Evolutionary conservation across 2,113 vertebrate species (phyloP).

Genomic region (Pteruthius melanotis): DNA sequence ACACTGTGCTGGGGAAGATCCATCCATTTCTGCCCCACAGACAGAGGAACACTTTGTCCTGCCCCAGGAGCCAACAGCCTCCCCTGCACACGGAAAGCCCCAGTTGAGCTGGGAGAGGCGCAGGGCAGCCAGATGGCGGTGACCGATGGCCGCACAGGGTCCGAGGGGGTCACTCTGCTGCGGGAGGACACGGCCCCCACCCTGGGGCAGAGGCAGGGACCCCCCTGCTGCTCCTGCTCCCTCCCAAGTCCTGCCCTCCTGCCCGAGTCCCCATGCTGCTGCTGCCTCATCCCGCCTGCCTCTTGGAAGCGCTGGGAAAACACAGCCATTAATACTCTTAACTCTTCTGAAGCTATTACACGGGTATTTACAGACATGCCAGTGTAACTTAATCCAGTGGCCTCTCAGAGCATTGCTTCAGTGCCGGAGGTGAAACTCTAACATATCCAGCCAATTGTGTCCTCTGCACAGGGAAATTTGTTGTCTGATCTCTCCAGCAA

Average conservation of each 20-base stretch:
- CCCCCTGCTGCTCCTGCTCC: not conserved
- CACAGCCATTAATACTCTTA: not conserved
- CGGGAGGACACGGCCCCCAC: accelerated
- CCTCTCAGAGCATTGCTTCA: not conserved
- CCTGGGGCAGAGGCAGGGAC: accelerated
- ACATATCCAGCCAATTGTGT: not conserved
- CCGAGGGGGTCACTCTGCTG: not conserved
- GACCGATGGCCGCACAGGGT: not conserved
- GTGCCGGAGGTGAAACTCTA: not conserved
- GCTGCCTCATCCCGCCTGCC: not conserved
- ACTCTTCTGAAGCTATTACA: not conserved
- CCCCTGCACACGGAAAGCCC: not conserved
- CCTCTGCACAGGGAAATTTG: not conserved
- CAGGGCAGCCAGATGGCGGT: not conserved
- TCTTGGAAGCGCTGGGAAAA: accelerated
- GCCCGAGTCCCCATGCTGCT: accelerated
- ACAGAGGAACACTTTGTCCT: accelerated
- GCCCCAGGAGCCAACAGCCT: not conserved
- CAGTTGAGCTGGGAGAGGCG: accelerated
- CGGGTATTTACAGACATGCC: not conserved
- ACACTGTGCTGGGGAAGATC: accelerated
- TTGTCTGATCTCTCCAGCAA: not conserved
- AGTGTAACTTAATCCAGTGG: not conserved
- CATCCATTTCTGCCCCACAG: accelerated
- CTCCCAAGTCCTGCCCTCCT: accelerated